Evolutionary conservation across 2,888 invertebrate species (phyloP).

Genomic region (Seira sanloemensis): DNA sequence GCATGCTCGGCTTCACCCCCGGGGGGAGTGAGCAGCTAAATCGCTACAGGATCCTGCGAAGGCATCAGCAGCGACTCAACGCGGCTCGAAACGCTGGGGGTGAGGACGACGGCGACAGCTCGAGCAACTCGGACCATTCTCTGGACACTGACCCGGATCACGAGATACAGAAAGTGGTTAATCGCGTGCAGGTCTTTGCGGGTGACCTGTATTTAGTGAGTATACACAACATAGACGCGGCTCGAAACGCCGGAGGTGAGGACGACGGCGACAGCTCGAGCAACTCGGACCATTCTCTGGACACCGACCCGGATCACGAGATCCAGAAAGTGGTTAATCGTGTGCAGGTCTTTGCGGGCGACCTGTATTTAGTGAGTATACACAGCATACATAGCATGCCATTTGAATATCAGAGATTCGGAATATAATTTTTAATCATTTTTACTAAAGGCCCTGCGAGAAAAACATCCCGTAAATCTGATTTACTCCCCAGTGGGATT

Average conservation of each 20-base stretch:
- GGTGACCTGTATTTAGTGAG: slow-evolving; percentile 39
- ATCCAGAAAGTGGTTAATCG: slow-evolving; percentile 37
- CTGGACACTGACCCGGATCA: slow-evolving; percentile 51
- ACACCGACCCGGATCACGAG: slow-evolving; percentile 52
- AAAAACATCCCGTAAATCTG: slow-evolving; percentile 46
- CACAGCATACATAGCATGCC: too few species aligned
- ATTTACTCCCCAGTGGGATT: slow-evolving; percentile 46
- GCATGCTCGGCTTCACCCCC: slow-evolving; percentile 27
- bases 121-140: slow-evolving; percentile 40
- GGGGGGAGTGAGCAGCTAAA: slow-evolving; percentile 45
- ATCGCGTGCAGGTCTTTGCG: slow-evolving; percentile 8
- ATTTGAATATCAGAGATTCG: too few species aligned
- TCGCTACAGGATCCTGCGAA: slow-evolving; percentile 24
- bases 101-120: neutral
- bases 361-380: slow-evolving; percentile 32
- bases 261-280: slow-evolving; percentile 20
- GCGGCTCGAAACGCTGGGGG: neutral
- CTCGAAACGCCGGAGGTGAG: too few species aligned
- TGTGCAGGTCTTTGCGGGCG: slow-evolving; percentile 11
- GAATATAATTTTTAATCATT: too few species aligned
- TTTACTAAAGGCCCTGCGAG: slow-evolving; percentile 43
- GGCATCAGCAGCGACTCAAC: slow-evolving; percentile 5
- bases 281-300: slow-evolving; percentile 46
- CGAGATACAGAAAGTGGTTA: slow-evolving; percentile 43
- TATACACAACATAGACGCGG: too few species aligned